Evolutionary conservation across 2,888 invertebrate genomes (phyloP).

Genomic region (Polyommatus icarus): DNA sequence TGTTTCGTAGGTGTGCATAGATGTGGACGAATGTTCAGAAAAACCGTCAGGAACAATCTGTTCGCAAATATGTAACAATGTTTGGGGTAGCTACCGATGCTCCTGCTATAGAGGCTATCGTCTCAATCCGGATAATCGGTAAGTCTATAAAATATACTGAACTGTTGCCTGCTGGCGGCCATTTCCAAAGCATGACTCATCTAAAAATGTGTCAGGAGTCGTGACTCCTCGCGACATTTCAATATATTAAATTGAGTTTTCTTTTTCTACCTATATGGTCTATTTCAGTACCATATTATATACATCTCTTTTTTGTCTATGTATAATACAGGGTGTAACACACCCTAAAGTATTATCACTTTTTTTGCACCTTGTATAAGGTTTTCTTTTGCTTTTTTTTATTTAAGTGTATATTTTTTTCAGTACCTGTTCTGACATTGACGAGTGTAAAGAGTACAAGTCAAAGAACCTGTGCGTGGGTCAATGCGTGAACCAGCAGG

Average conservation of each 20-base stretch:
- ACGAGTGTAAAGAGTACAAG: slow-evolving; percentile 91
- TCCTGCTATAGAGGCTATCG: slow-evolving; percentile 92
- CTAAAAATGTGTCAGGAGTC: too few species aligned
- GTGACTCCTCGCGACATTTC: too few species aligned
- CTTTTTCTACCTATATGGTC: neutral
- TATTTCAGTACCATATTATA: too few species aligned
- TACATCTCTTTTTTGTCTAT: too few species aligned
- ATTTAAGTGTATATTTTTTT: neutral
- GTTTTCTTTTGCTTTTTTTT: neutral
- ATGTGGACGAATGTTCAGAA: slow-evolving; percentile 84
- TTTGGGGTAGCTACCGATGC: slow-evolving; percentile 94
- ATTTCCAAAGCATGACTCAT: too few species aligned
- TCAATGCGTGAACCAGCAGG: slow-evolving; percentile 91
- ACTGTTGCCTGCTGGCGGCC: too few species aligned
- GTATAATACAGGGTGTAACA: too few species aligned
- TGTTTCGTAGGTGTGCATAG: slow-evolving; percentile 71
- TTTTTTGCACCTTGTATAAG: too few species aligned
- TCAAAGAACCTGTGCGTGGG: slow-evolving; percentile 87
- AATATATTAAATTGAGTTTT: too few species aligned
- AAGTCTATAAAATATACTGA: too few species aligned
- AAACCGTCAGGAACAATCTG: slow-evolving; percentile 77
- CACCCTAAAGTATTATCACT: too few species aligned
- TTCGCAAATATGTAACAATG: slow-evolving; percentile 93
- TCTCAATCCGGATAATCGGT: slow-evolving; percentile 79
- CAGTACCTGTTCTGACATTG: slow-evolving; percentile 88